phyloP scores from a whole-genome alignment of 2,113 vertebrate species.

The Anser cygnoides region DNA sequence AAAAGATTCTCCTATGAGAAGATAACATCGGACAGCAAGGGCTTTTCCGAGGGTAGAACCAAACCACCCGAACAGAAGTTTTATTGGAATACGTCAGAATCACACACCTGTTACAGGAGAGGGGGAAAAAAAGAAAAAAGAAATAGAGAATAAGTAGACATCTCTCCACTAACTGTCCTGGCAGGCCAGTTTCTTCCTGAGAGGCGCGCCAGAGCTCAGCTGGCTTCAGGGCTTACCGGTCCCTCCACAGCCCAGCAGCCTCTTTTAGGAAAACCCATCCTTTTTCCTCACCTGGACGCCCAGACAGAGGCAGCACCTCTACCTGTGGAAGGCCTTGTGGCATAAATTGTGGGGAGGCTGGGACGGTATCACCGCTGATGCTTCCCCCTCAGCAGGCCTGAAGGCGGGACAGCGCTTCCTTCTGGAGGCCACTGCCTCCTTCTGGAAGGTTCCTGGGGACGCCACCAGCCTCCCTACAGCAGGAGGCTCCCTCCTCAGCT shows the following conservation, averaged over 20 bases:
- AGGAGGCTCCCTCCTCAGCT: fast-evolving
- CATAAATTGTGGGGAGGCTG: fast-evolving
- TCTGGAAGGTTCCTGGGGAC: background rate
- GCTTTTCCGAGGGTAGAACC: background rate
- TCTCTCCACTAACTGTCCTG: fast-evolving
- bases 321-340: fast-evolving
- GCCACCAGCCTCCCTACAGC: fast-evolving
- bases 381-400: fast-evolving
- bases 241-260: fast-evolving
- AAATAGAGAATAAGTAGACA: fast-evolving
- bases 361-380: fast-evolving
- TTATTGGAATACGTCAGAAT: fast-evolving
- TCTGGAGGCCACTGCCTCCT: too few species aligned
- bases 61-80: background rate
- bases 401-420: fast-evolving
- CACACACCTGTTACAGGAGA: fast-evolving
- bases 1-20: background rate
- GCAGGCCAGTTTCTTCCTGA: fast-evolving
- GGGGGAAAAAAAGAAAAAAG: too few species aligned
- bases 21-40: background rate
- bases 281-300: fast-evolving
- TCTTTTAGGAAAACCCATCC: fast-evolving
- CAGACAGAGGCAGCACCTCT: fast-evolving
- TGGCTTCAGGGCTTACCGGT: fast-evolving
- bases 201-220: fast-evolving